phyloP scores from a whole-genome alignment of 2,113 vertebrate species.

The Caranx melampygus region DNA sequence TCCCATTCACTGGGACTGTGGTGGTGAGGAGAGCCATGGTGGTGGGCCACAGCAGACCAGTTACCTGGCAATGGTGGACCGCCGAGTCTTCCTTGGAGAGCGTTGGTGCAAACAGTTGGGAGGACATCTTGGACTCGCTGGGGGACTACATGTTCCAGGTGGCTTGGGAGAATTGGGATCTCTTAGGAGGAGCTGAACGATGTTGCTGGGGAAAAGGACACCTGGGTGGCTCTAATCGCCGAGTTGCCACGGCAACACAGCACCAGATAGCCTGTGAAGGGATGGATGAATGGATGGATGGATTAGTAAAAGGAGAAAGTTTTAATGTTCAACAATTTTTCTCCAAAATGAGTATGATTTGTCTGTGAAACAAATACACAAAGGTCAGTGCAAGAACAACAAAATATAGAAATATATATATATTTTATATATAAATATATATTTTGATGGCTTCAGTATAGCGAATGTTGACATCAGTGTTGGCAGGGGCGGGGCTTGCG shows the following conservation, averaged over 20 bases:
- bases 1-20: background rate
- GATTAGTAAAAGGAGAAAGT: background rate
- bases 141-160: background rate
- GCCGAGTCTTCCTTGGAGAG: background rate
- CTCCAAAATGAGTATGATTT: background rate
- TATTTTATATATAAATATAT: background rate
- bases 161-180: slow-evolving; percentile 17
- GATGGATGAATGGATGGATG: slow-evolving; percentile 11
- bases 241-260: slow-evolving; percentile 45
- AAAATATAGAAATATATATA: background rate
- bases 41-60: background rate
- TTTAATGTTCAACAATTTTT: background rate
- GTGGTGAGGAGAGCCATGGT: background rate
- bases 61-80: background rate
- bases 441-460: background rate
- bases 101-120: background rate
- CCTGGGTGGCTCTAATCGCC: slow-evolving; percentile 23
- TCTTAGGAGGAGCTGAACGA: slow-evolving; percentile 10
- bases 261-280: background rate
- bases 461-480: background rate
- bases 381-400: background rate
- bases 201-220: background rate
- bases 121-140: background rate
- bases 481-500: background rate
- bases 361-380: background rate